These are phyloP conservation scores for Myotis brandtii DNA, from an alignment of 2,113 vertebrate species.

Conservation along the genomic window DNA sequence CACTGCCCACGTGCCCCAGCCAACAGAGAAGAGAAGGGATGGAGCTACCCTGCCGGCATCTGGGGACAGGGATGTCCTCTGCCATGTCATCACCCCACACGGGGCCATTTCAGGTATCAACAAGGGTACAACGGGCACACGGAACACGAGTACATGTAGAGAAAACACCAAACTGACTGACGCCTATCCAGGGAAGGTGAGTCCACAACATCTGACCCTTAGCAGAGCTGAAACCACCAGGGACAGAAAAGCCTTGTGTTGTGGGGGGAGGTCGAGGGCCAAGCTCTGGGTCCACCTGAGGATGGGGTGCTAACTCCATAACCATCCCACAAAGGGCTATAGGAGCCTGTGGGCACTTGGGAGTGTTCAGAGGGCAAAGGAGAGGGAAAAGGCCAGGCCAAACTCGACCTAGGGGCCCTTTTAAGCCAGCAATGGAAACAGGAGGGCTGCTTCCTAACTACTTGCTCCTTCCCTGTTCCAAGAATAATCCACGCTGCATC, in stretches of 20 bases:
- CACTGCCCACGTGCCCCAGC: too few species aligned
- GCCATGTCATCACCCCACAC: not conserved
- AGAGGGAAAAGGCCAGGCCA: not conserved
- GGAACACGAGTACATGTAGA: not conserved
- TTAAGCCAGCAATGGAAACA: not conserved
- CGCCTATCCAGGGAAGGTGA: not conserved
- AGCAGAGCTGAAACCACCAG: not conserved
- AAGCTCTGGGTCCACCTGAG: not conserved
- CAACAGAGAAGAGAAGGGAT: not conserved
- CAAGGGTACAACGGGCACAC: not conserved
- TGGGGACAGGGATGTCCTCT: not conserved
- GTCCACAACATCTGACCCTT: too few species aligned
- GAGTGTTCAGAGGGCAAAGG: not conserved
- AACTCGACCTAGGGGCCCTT: not conserved
- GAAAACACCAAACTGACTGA: not conserved
- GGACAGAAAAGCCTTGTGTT: not conserved
- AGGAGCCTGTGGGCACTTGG: not conserved
- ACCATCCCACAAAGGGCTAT: not conserved
- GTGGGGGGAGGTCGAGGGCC: not conserved
- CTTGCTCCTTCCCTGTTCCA: not conserved
- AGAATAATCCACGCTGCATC: not conserved
- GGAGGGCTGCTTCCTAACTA: not conserved
- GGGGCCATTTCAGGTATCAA: not conserved
- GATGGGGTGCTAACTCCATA: not conserved
- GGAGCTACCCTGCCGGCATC: not conserved